These are phyloP conservation scores for Chaetops frenatus DNA, from an alignment of 2,113 vertebrate genomes.

Conservation along the genomic window DNA sequence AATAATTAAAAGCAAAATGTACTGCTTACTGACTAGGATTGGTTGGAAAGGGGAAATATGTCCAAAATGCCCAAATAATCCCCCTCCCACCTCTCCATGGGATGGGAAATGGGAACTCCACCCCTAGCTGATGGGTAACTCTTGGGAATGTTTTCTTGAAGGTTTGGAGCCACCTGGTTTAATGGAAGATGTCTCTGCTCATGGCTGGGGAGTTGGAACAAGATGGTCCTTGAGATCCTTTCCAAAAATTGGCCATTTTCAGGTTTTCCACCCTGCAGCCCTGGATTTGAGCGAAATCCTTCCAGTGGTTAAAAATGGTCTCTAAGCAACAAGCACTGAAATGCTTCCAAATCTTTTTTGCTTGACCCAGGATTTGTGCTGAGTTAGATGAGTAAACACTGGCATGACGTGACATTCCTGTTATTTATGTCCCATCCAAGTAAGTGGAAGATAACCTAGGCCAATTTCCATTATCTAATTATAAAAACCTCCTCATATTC, in stretches of 20 bases:
- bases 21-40: not conserved
- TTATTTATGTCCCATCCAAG: constrained; percentile 59
- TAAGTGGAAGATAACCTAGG: constrained; percentile 54
- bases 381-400: constrained; percentile 49
- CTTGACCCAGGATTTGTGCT: constrained; percentile 54
- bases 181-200: not conserved
- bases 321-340: constrained; percentile 44
- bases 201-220: not conserved
- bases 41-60: not conserved
- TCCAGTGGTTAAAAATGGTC: constrained; percentile 27
- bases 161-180: not conserved
- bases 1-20: not conserved
- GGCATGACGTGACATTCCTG: constrained; percentile 38
- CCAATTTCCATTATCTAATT: constrained; percentile 73
- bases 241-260: not conserved
- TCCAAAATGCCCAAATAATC: not conserved
- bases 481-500: constrained; percentile 68
- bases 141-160: not conserved
- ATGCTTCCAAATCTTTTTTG: constrained; percentile 14
- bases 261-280: not conserved
- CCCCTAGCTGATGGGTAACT: not conserved
- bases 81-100: not conserved
- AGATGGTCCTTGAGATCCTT: not conserved
- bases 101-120: not conserved
- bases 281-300: not conserved